A percentile compares a stretch with the other conserved stretches of the same genome.
Conservation (phyloP, 1,140 invertebrate species). For the Polypedilum vanderplanki region DNA sequence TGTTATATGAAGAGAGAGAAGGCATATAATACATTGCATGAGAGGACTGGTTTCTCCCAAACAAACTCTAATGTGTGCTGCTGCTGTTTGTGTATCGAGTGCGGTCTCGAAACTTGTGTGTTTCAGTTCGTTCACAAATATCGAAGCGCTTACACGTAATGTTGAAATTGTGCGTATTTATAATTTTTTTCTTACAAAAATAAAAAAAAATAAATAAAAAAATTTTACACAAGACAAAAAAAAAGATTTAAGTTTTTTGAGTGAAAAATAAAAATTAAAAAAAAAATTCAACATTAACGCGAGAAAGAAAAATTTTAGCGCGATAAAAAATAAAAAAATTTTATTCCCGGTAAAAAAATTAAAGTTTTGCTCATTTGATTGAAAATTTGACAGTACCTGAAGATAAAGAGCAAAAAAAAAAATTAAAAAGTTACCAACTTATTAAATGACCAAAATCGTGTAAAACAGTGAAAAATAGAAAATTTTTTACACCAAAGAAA, state of each 20-base stretch:
- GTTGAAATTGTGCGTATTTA: constrained; percentile 29
- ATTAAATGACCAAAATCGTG: too few species aligned
- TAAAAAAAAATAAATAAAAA: not conserved
- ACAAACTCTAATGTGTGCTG: too few species aligned
- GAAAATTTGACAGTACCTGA: not conserved
- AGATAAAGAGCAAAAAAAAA: not conserved
- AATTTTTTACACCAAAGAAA: not conserved
- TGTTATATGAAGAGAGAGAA: not conserved
- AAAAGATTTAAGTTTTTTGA: not conserved
- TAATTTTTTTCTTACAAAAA: not conserved
- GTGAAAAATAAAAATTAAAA: not conserved
- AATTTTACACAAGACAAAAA: not conserved
- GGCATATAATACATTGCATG: too few species aligned
- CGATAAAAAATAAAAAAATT: not conserved
- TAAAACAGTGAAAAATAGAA: not conserved
- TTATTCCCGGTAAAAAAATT: not conserved
- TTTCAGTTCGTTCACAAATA: constrained; percentile 28
- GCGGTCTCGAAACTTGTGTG: constrained; percentile 20
- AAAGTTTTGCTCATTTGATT: not conserved
- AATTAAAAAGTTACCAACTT: not conserved
- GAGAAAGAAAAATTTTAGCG: too few species aligned
- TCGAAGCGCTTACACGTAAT: constrained; percentile 28
- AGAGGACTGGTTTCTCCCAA: too few species aligned
- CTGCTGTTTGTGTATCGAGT: constrained; percentile 20
- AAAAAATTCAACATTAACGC: not conserved